Evolutionary conservation across 2,888 invertebrate species (phyloP).

Genomic region (Melipona beecheii): DNA sequence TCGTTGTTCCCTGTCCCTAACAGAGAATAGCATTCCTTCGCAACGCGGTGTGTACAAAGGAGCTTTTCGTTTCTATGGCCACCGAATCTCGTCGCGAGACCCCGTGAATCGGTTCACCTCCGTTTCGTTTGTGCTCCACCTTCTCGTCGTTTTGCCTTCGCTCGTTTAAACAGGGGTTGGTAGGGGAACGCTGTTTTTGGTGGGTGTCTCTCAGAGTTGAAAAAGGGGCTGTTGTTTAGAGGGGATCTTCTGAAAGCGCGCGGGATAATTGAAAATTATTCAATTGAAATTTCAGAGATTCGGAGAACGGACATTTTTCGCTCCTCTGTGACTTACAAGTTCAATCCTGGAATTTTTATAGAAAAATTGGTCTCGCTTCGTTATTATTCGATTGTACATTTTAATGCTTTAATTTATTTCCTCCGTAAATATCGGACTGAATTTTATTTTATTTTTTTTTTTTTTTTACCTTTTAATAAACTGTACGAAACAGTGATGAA

Average conservation of each 20-base stretch:
- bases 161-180: not conserved
- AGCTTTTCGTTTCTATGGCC: constrained; percentile 21
- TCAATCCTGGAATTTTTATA: no score
- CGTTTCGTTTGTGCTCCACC: not conserved
- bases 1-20: constrained; percentile 46
- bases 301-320: no score
- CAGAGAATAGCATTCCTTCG: constrained; percentile 39
- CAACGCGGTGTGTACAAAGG: constrained; percentile 21
- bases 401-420: no score
- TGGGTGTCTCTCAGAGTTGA: not conserved
- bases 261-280: not conserved
- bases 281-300: not conserved
- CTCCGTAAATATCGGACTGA: no score
- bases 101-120: not conserved
- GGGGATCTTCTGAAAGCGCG: not conserved
- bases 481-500: no score
- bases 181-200: not conserved
- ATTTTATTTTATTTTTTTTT: no score
- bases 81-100: constrained; percentile 29
- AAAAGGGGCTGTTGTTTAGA: not conserved
- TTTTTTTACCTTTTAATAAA: no score
- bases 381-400: no score
- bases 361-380: no score
- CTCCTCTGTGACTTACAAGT: no score
- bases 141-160: not conserved